phyloP scores from a whole-genome alignment of 2,113 vertebrate genomes.

The Chaetops frenatus region DNA sequence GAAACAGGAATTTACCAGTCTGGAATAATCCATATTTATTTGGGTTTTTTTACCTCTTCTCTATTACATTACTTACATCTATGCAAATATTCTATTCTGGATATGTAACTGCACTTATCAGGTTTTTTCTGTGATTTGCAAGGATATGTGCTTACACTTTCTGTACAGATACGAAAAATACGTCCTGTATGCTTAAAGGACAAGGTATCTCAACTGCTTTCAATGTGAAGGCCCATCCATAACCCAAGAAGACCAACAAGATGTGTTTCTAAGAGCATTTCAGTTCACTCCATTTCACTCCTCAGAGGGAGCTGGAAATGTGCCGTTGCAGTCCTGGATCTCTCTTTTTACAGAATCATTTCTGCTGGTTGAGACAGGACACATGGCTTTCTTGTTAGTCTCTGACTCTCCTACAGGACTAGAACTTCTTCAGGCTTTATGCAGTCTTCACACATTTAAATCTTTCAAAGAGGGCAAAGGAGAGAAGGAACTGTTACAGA shows the following conservation, averaged over 20 bases:
- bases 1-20: not conserved
- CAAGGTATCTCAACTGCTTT: not conserved
- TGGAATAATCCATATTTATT: not conserved
- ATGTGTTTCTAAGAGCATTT: not conserved
- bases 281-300: not conserved
- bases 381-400: not conserved
- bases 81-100: not conserved
- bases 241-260: not conserved
- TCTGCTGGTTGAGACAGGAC: not conserved
- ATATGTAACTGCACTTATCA: not conserved
- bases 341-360: not conserved
- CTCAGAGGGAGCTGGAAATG: not conserved
- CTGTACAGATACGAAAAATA: not conserved
- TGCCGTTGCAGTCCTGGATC: not conserved
- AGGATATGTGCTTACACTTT: not conserved
- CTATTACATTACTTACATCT: not conserved
- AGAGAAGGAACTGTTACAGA: not conserved
- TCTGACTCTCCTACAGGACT: not conserved
- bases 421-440: not conserved
- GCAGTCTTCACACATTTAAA: not conserved
- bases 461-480: not conserved
- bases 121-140: not conserved
- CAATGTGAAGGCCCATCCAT: not conserved
- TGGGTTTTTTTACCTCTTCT: not conserved
- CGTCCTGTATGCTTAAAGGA: not conserved